Base-by-base conservation (phyloP, 2,888 invertebrate species). In the Chymomyza procnemis region DNA sequence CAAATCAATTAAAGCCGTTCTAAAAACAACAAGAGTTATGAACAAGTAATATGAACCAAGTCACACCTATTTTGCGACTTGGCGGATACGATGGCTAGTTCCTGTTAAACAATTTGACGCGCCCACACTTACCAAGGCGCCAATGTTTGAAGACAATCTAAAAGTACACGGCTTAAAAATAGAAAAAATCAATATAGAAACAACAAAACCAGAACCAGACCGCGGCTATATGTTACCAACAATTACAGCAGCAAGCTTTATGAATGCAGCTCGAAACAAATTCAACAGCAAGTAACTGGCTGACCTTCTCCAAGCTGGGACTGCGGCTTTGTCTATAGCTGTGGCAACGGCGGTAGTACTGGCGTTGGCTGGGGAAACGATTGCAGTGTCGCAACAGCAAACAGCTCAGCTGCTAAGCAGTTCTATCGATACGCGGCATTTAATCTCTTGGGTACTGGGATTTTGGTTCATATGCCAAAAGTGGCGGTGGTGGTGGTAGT, bases 341-440 rank as follows among this genome's bases (percentile, higher is more conserved):
- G 12, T 58, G 16, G 34, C 61, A 5, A 30, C 2, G n/a, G 60
- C 21, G 8, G 34, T 46, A 9, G 18, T 21, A 4, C 12, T 41
- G 46, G 16, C 21, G 19, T 22, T n/a, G 41, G 21, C 57, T 50
- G 50, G 50, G 6, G 50, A 8, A n/a, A 19, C 50, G 50, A n/a
- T 50, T 76, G 67, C 79, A 70, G 82, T 83, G 83, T 80, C 78
- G 80, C 80, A 80, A 85, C 71, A 68, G 60, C 47, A 71, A 59
- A 76, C 74, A 61, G 69, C 55, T 60, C 57, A 55, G 62, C 22
- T 41, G 34, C 34, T 41, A 41, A 41, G 34, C 34, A 12, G 34
- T 18, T 69, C 69, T 54, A 61, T 61, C 60, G 57, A 63, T 72
- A 72, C 78, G 78, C 76, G 78, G 71, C 66, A 78, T 74, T 62